Evolutionary conservation across 2,797 vertebrate species (phyloP), one percentile per base, ranked within the genome.

Genomic region (Lophius americanus): DNA sequence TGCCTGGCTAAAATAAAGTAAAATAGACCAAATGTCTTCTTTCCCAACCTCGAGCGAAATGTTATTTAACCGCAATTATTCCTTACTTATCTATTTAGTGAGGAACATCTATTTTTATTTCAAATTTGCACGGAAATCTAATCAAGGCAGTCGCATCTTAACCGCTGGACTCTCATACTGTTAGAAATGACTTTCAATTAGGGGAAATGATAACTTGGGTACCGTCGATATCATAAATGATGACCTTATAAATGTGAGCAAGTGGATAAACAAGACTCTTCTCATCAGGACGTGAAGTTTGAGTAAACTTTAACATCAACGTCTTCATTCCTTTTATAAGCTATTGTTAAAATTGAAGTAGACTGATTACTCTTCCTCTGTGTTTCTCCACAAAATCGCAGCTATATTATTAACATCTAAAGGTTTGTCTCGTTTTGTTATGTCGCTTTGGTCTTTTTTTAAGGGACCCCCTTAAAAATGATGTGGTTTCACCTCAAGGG

Each of bases 161-260:
- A 87, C 89, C 14, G 71, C 89, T 90, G 89, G 79, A 89, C 70
- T 79, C 73, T 73, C 66, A 79, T 86, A 92, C 89, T 93, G 88
- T 91, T 79, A 84, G 88, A 92, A 93, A 94, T 93, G 90, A 92
- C 86, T 92, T 93, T 93, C 92, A 91, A 92, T 94, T 91, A 92
- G 37, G 10, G 41, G 5, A n/a, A 57, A 53, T 60, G 66, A 54
- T 0, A 39, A 65, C 43, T 53, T 38, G 6, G 1, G 2, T 59
- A 51, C 51, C 6, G 51, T 66, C 53, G 4, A 35, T 55, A 2
- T 43, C 14, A 51, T 46, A 47, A 12, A 48, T 23, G 23, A 23
- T 23, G 46, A 36, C 11, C 55, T 57, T 23, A 2, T 36, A 6
- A 54, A 14, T 8, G 4, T 43, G 23, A 23, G 12, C 44, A 55